A percentile compares a stretch with the other conserved stretches of the same genome.
Conservation (phyloP, 2,113 vertebrate genomes). For the Cinclus mexicanus region DNA sequence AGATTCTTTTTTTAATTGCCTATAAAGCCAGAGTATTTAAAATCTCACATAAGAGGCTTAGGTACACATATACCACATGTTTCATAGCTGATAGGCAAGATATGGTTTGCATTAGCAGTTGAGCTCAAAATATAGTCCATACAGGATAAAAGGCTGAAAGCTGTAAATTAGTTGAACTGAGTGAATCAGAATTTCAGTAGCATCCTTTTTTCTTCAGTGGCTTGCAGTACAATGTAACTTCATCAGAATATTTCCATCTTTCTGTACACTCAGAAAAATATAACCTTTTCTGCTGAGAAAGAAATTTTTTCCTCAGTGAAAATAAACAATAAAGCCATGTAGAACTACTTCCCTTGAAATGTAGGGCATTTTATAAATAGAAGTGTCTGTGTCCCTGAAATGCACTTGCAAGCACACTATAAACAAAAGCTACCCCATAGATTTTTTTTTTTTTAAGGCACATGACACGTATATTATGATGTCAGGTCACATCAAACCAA, state of each 20-base stretch:
- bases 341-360: background rate
- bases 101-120: background rate
- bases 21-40: background rate
- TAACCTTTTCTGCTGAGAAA: background rate
- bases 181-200: background rate
- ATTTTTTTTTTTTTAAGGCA: background rate
- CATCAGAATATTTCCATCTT: background rate
- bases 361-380: background rate
- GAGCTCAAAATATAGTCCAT: background rate
- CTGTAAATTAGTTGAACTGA: background rate
- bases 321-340: background rate
- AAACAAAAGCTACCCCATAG: background rate
- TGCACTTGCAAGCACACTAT: background rate
- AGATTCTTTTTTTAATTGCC: slow-evolving; percentile 22
- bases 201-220: background rate
- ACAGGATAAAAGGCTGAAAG: background rate
- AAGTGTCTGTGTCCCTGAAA: background rate
- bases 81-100: slow-evolving; percentile 10
- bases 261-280: background rate
- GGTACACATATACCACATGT: background rate
- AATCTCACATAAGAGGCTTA: slow-evolving; percentile 50
- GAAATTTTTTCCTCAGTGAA: background rate
- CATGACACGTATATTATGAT: background rate
- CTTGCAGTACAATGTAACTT: background rate
- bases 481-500: slow-evolving; percentile 28